Conservation (phyloP, 2,888 invertebrate genomes). For the Xanthia icteritia region DNA sequence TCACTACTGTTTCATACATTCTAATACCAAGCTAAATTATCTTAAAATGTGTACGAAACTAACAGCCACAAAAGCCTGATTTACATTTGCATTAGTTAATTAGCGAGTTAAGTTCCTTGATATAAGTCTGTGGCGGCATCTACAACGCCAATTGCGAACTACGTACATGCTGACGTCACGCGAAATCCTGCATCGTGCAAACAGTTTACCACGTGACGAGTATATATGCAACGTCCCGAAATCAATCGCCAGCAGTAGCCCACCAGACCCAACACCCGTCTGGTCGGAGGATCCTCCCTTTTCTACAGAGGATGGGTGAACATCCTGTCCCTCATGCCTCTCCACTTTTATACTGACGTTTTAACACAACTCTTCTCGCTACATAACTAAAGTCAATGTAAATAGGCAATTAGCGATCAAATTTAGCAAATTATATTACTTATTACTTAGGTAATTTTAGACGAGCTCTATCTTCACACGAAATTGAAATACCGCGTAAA, state of each 20-base stretch:
- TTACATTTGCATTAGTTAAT: too few relatives aligned
- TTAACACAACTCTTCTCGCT: neutral
- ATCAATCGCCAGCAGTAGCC: too few relatives aligned
- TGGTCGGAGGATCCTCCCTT: too few relatives aligned
- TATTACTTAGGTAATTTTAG: neutral
- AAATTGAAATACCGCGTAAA: conserved; percentile 4
- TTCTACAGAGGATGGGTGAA: too few relatives aligned
- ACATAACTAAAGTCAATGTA: neutral
- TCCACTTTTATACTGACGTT: neutral
- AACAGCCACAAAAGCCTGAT: neutral
- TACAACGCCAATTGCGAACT: too few relatives aligned
- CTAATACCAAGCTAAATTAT: neutral
- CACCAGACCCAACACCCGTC: too few relatives aligned
- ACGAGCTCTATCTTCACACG: neutral
- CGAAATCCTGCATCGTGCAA: too few relatives aligned
- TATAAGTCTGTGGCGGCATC: neutral
- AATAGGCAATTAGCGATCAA: neutral
- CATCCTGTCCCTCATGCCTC: too few relatives aligned
- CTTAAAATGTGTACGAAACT: neutral
- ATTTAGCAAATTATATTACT: too few relatives aligned
- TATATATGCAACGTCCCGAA: too few relatives aligned
- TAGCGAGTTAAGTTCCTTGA: neutral
- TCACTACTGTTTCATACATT: neutral
- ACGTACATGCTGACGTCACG: too few relatives aligned
- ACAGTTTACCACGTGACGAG: too few relatives aligned